These are phyloP conservation scores for Microtus richardsoni DNA, from an alignment of 2,113 vertebrate species.

Conservation along the genomic window DNA sequence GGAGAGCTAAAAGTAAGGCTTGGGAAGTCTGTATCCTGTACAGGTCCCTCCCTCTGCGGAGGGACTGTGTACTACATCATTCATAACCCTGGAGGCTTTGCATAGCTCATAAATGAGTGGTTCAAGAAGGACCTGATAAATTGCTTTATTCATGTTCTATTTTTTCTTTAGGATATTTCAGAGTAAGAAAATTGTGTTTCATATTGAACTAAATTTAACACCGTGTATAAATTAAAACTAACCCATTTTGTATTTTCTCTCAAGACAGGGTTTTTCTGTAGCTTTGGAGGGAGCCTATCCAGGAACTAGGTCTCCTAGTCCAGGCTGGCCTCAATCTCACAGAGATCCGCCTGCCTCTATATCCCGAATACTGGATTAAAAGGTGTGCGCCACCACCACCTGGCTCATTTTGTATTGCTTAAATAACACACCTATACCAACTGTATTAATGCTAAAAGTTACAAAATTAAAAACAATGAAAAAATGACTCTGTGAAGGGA, in stretches of 20 bases:
- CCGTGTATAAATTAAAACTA: neutral
- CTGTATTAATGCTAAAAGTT: neutral
- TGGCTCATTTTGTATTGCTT: neutral
- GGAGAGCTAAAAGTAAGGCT: neutral
- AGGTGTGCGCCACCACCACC: too few relatives aligned
- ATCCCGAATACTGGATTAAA: too few relatives aligned
- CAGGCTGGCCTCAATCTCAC: too few relatives aligned
- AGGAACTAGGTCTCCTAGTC: too few relatives aligned
- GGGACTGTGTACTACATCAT: fast-evolving
- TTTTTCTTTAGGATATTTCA: neutral
- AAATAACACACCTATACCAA: neutral
- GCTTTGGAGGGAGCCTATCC: too few relatives aligned
- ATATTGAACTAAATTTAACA: neutral
- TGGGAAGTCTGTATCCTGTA: neutral
- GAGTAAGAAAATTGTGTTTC: neutral
- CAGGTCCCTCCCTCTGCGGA: neutral
- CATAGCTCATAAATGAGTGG: neutral
- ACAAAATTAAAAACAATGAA: neutral
- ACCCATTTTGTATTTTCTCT: neutral
- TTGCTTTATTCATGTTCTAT: neutral
- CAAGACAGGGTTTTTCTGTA: too few relatives aligned
- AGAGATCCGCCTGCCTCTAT: too few relatives aligned
- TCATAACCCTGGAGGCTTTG: neutral
- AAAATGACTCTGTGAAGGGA: neutral
- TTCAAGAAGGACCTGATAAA: neutral